phyloP scores from a whole-genome alignment of 2,888 invertebrate genomes.

The Entomobrya multifasciata region DNA sequence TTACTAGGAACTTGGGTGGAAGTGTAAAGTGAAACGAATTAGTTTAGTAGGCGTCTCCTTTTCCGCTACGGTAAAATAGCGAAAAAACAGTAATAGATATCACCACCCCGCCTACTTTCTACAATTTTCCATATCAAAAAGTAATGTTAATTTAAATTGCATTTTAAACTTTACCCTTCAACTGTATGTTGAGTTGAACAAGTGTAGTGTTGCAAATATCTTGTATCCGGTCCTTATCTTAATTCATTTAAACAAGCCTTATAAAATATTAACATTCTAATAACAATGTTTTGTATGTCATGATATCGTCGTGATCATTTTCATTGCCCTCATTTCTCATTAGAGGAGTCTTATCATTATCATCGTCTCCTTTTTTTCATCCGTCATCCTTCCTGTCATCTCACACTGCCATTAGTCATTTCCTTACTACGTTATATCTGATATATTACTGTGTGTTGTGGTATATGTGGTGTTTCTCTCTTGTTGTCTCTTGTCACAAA shows the following conservation, averaged over 20 bases:
- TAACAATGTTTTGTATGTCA: neutral
- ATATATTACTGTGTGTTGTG: constrained; percentile 1
- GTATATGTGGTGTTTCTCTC: too few relatives aligned
- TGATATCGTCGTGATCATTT: constrained; percentile 23
- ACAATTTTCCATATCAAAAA: constrained; percentile 7
- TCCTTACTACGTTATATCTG: constrained; percentile 40
- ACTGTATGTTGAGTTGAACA: neutral
- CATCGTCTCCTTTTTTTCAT: constrained; percentile 53
- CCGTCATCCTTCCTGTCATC: constrained; percentile 67
- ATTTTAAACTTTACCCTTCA: constrained; percentile 27
- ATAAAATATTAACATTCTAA: neutral
- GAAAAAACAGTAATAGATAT: constrained; percentile 31
- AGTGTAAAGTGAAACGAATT: too few relatives aligned
- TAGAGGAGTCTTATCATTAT: constrained; percentile 46
- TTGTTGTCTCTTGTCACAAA: neutral
- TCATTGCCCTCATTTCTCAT: constrained; percentile 56
- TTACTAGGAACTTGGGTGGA: too few relatives aligned
- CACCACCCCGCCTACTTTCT: constrained; percentile 46
- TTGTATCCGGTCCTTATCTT: constrained; percentile 46
- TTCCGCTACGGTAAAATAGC: constrained; percentile 30
- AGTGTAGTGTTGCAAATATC: neutral
- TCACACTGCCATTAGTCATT: constrained; percentile 64
- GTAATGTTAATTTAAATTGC: too few relatives aligned
- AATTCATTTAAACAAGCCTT: constrained; percentile 37
- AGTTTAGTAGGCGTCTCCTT: constrained; percentile 24